These are phyloP conservation scores for Fringilla coelebs DNA, from an alignment of 2,797 vertebrate species.

Conservation along the genomic window DNA sequence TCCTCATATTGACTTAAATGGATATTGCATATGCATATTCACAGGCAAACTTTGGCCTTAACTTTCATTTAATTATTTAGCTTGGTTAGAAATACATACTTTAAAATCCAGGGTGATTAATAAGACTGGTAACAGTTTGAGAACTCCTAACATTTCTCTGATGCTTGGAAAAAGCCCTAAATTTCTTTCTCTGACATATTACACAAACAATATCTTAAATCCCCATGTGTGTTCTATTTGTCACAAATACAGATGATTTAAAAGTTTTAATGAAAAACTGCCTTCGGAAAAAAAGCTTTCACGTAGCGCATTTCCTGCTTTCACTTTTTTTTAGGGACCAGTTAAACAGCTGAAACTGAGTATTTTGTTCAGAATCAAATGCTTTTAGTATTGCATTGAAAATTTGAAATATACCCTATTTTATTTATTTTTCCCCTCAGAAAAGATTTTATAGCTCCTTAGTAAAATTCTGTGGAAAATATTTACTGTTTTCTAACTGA, in stretches of 20 bases:
- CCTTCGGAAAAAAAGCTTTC: background rate
- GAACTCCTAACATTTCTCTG: background rate
- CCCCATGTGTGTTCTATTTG: slow-evolving; percentile 13
- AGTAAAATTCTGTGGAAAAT: background rate
- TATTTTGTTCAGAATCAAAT: background rate
- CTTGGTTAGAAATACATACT: background rate
- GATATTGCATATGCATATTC: background rate
- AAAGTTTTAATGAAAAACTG: slow-evolving; percentile 3
- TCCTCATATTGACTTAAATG: slow-evolving; percentile 36
- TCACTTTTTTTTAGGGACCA: background rate
- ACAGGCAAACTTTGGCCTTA: background rate
- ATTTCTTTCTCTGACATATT: slow-evolving; percentile 14
- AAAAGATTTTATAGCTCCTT: background rate
- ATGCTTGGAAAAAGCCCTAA: slow-evolving; percentile 36
- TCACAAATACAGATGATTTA: background rate
- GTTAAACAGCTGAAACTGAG: background rate
- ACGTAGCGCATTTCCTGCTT: background rate
- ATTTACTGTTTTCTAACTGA: background rate
- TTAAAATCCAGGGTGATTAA: slow-evolving; percentile 24
- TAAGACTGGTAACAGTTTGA: slow-evolving; percentile 17
- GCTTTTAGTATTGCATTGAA: background rate
- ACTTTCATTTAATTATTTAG: slow-evolving; percentile 33
- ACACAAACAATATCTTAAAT: slow-evolving; percentile 30
- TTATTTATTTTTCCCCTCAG: background rate
- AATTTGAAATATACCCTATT: background rate